Evolutionary conservation across 1,140 invertebrate species (phyloP), one percentile per base, ranked within the genome.

Genomic region (Holotrichia oblita): DNA sequence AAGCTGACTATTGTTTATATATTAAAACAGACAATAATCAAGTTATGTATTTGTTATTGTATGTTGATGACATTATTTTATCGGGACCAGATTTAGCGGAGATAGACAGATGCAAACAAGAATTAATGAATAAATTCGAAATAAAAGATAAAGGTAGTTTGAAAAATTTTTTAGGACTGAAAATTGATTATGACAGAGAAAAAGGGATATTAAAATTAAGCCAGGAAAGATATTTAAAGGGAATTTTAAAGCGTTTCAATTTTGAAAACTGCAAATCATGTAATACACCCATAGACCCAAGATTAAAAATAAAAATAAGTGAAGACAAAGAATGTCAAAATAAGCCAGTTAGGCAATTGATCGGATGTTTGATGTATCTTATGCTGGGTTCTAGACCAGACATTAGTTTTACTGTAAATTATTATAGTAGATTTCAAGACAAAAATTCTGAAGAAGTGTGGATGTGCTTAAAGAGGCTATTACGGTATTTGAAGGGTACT

Each of bases 401-500:
- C 78, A 84, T 89, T 27, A 80, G 85, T 4, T 89, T 83, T 79
- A 83, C 86, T n/a, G 85, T 89, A 4, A 80, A 79, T 80, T 80
- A 55, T 73, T 72, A 72, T 9, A 84, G 83, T 27, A 81, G 84
- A 73, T 87, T 83, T 80, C 81, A 83, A 14, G 80, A 81, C 61
- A 81, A 81, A 34, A 82, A 77, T 24, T 79, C 77, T 41, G 73
- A 76, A 77, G 48, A 40, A 14, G 84, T 86, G 78, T 87, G 85
- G 80, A 77, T n/a, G 79, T 81, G 83, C 40, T 84, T 83, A 0
- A 88, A 88, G 77, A 79, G 84, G 42, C 81, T 89, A 7, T 81
- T 88, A 10, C 44, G 83, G 27, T 88, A 89, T 81, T 79, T 89
- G 0, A 84, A 85, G 55, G 84, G 81, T 40, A 88, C 88, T 73